phyloP scores from a whole-genome alignment of 2,888 invertebrate species.

The Thumatha senex region DNA sequence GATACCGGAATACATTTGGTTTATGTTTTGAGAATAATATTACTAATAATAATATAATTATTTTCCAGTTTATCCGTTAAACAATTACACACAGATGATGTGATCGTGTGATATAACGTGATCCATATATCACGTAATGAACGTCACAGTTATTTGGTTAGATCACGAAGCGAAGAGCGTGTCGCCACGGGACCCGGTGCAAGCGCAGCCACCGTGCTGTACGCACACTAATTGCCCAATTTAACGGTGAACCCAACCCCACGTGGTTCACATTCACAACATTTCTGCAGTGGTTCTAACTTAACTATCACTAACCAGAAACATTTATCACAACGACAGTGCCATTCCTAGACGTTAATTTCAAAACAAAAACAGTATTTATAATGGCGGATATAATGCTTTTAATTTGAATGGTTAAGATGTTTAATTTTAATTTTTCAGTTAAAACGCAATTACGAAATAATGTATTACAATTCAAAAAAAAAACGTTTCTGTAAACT shows the following conservation, averaged over 20 bases:
- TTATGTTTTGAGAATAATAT: no score
- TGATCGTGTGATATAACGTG: constrained; percentile 40
- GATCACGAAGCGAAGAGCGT: constrained; percentile 54
- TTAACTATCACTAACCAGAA: constrained; percentile 26
- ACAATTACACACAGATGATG: constrained; percentile 52
- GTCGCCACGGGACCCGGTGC: constrained; percentile 41
- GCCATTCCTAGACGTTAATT: constrained; percentile 20
- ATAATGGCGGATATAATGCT: constrained; percentile 15
- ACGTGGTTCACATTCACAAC: constrained; percentile 29
- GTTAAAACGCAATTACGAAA: constrained; percentile 6
- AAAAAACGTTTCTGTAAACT: background rate
- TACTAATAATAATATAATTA: no score
- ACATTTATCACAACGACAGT: constrained; percentile 30
- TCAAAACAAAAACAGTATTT: constrained; percentile 24
- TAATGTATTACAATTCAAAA: background rate
- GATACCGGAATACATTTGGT: no score
- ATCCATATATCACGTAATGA: constrained; percentile 73
- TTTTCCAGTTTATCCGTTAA: no score
- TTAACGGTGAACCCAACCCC: constrained; percentile 67
- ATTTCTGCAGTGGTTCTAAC: constrained; percentile 34
- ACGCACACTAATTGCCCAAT: constrained; percentile 74
- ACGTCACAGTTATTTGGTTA: constrained; percentile 74
- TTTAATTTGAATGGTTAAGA: constrained; percentile 6
- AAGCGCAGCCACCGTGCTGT: constrained; percentile 65
- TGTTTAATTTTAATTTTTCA: constrained; percentile 7